Conservation (phyloP, 1,140 invertebrate genomes). For the Phocides pigmalion region DNA sequence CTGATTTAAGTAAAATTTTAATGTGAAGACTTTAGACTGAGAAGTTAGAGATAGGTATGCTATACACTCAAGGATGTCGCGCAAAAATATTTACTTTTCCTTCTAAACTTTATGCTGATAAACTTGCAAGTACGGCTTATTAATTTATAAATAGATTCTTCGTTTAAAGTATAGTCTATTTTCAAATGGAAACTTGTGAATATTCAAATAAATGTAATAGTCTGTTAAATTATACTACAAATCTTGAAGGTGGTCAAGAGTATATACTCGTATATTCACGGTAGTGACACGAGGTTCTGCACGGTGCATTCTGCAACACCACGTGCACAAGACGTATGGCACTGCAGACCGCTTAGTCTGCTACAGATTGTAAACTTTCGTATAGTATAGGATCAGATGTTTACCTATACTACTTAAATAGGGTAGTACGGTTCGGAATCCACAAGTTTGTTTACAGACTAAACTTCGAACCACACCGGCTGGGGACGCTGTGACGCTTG, state of each 20-base stretch:
- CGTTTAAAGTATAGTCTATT: no score
- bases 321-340: conserved; percentile 10
- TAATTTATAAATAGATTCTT: no score
- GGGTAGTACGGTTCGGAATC: background rate
- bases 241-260: background rate
- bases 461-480: background rate
- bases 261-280: background rate
- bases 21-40: no score
- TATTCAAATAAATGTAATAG: background rate
- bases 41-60: no score
- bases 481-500: conserved; percentile 1
- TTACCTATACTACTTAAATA: background rate
- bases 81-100: no score
- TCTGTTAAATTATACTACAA: background rate
- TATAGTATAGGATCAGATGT: background rate
- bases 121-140: no score
- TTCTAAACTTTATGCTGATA: no score
- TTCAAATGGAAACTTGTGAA: no score
- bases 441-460: background rate
- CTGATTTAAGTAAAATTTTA: no score
- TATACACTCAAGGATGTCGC: no score
- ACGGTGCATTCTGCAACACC: background rate
- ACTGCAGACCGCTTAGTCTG: conserved; percentile 5
- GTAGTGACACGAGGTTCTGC: no score
- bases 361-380: background rate